Conservation (phyloP, 2,888 invertebrate species). For the Lasioglossum figueresi region DNA sequence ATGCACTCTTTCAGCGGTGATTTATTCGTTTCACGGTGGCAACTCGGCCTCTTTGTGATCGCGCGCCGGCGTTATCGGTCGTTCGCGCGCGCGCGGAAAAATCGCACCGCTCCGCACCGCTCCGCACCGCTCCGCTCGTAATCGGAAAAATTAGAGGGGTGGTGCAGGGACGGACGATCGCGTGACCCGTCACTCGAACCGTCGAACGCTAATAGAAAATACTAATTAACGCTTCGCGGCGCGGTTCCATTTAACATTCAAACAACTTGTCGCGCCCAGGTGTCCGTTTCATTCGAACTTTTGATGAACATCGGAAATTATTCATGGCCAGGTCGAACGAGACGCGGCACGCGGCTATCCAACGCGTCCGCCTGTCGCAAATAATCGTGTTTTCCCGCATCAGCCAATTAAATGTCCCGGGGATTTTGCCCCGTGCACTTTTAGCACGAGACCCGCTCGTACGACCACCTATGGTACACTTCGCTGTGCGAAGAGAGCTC, state of each 20-base stretch:
- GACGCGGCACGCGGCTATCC: slow-evolving; percentile 6
- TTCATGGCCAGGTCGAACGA: slow-evolving; percentile 46
- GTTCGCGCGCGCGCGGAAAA: slow-evolving; percentile 2
- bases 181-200: neutral
- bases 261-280: slow-evolving; percentile 49
- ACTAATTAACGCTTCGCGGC: slow-evolving; percentile 50
- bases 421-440: slow-evolving; percentile 4
- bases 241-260: slow-evolving; percentile 55
- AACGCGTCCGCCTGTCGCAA: slow-evolving; percentile 43
- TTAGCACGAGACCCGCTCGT: neutral
- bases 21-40: slow-evolving; percentile 13
- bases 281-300: slow-evolving; percentile 56
- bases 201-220: slow-evolving; percentile 50
- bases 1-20: slow-evolving; percentile 29
- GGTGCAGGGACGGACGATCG: slow-evolving; percentile 34
- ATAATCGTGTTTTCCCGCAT: slow-evolving; percentile 18
- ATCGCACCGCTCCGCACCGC: neutral
- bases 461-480: neutral
- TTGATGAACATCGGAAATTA: slow-evolving; percentile 57
- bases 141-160: slow-evolving; percentile 42
- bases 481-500: neutral
- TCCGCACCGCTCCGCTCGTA: neutral
- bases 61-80: slow-evolving; percentile 23
- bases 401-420: slow-evolving; percentile 20
- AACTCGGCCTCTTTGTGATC: neutral